Conservation (phyloP, 2,888 invertebrate species). For the Teleiodes luculella region DNA sequence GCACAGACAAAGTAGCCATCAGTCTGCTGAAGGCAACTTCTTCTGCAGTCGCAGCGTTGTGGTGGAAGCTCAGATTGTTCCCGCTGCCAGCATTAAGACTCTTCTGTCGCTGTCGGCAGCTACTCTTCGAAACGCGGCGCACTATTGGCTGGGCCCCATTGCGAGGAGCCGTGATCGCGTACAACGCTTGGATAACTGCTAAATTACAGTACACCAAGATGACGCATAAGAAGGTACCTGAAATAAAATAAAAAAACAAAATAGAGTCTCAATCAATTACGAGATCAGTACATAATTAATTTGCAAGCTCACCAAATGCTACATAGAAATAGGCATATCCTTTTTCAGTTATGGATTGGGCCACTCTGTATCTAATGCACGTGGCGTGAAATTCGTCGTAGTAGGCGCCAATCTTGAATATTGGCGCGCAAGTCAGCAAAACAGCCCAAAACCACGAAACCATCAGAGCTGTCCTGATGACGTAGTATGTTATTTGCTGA, state of each 20-base stretch:
- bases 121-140: constrained; percentile 61
- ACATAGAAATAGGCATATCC: constrained; percentile 88
- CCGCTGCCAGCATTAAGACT: constrained; percentile 48
- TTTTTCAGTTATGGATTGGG: constrained; percentile 80
- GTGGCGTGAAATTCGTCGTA: constrained; percentile 69
- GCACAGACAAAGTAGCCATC: constrained; percentile 89
- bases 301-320: constrained; percentile 81
- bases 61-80: constrained; percentile 44
- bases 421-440: constrained; percentile 85
- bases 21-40: constrained; percentile 91
- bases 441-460: constrained; percentile 84
- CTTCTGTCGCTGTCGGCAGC: constrained; percentile 47
- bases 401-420: constrained; percentile 86
- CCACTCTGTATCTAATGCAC: constrained; percentile 87
- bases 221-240: constrained; percentile 84
- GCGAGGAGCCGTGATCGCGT: constrained; percentile 71
- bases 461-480: constrained; percentile 84
- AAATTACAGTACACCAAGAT: constrained; percentile 90
- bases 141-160: constrained; percentile 50
- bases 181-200: constrained; percentile 87
- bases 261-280: too few relatives aligned
- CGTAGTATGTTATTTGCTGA: constrained; percentile 89
- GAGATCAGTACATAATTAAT: not conserved
- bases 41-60: constrained; percentile 83
- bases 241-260: not conserved